Evolutionary conservation across 2,113 vertebrate species (phyloP), one percentile per base, ranked within the genome.

Genomic region (Lepus europaeus): DNA sequence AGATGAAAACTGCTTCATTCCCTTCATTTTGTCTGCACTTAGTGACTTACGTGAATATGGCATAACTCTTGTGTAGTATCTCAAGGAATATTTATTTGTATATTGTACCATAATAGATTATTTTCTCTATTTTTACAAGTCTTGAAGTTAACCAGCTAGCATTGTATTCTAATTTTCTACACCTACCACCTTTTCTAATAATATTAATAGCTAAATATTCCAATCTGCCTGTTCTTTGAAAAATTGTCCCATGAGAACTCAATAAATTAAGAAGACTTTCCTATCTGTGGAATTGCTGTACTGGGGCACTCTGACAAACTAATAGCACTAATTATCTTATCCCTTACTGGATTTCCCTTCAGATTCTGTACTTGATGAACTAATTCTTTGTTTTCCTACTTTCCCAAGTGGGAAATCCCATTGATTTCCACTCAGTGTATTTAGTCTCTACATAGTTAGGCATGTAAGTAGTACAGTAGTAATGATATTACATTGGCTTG

Each of bases 401-500:
- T 66, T 77, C 56, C 59, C 82, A 94, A 96, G 91, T 36, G 36
- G 36, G 36, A 36, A 36, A 36, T 36, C 36, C 36, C 36, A 76
- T 94, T 87, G 64, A 93, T 89, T 96, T 95, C 79, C 82, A 81
- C 59, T 82, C 92, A 59, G 33, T 79, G 91, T 95, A 83, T 94
- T 94, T 92, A 36, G 22, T 93, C 74, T 64, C 31, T 89, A 20
- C 63, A 70, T 69, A 88, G 39, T 80, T 45, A 87, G 36, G 31
- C 89, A 2, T 68, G 16, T 78, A 22, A 95, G 12, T 78, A 45
- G 49, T 72, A 49, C 0, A 45, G n/a, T 70, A 82, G 68, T 36
- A 49, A 33, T 45, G 11, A 22, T 68, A 70, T 87, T 53, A 69
- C 51, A 94, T 61, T 86, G 29, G 8, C 8, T 89, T 39, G 56